Conservation (phyloP, 1,140 invertebrate species). For the Drosophila neocordata region DNA sequence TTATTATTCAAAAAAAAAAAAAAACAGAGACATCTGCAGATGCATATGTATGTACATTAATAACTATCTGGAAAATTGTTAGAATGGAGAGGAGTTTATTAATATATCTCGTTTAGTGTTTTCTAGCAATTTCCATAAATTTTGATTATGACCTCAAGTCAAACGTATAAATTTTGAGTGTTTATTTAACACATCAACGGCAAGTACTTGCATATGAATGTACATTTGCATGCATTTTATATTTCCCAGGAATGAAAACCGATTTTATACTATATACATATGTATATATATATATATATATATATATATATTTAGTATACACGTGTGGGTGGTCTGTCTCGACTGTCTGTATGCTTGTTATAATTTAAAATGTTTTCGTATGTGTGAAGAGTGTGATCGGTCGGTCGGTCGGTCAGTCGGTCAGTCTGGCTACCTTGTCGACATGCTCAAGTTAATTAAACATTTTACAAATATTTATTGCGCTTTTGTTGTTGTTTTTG, state of each 20-base stretch:
- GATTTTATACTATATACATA: too few relatives aligned
- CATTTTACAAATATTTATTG: constrained; percentile 17
- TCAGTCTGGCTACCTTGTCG: constrained; percentile 8
- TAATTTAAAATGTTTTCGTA: constrained; percentile 1
- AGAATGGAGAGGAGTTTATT: too few relatives aligned
- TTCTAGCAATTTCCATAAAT: neutral
- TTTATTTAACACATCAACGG: neutral
- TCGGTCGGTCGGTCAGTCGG: neutral
- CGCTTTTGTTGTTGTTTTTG: neutral
- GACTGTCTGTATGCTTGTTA: neutral
- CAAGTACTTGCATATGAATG: neutral
- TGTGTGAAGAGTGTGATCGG: neutral
- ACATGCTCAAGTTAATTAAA: constrained; percentile 16
- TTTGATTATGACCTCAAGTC: neutral
- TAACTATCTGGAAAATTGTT: too few relatives aligned
- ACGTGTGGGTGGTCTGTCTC: neutral
- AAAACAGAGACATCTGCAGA: too few relatives aligned
- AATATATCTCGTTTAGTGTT: neutral
- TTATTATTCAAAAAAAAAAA: too few relatives aligned
- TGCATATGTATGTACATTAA: too few relatives aligned
- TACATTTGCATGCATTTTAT: neutral
- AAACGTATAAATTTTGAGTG: neutral
- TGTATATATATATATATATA: too few relatives aligned
- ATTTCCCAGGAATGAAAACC: neutral
- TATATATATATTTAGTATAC: neutral